A percentile compares a stretch with the other conserved stretches of the same genome.
Conservation (phyloP, 1,140 invertebrate species). For the Thaumetopoea pityocampa region DNA sequence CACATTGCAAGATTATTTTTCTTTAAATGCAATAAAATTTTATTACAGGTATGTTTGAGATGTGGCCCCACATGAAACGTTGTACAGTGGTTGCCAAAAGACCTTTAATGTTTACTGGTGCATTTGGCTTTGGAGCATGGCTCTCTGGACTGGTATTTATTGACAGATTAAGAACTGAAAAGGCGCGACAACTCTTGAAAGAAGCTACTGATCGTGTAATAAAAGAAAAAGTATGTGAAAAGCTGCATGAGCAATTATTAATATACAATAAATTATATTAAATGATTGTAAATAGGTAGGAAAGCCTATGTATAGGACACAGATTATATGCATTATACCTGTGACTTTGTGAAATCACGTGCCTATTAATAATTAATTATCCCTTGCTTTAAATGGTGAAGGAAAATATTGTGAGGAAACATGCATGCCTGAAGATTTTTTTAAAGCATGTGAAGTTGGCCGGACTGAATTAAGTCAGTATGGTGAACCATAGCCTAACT, state of each 20-base stretch:
- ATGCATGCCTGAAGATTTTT: no score
- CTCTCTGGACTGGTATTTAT: constrained; percentile 88
- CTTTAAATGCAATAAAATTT: not conserved
- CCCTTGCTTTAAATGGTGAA: no score
- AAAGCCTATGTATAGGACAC: no score
- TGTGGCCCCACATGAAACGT: constrained; percentile 86
- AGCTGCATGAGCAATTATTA: not conserved
- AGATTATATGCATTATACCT: no score
- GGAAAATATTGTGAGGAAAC: no score
- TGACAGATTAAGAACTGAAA: constrained; percentile 83
- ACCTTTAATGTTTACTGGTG: constrained; percentile 85
- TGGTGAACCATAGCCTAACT: no score
- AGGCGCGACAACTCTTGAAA: constrained; percentile 81
- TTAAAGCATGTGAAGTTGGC: no score
- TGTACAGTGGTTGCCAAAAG: constrained; percentile 86
- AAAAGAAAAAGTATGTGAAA: constrained; percentile 77
- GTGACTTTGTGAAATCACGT: no score
- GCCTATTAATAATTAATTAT: no score
- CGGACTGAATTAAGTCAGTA: no score
- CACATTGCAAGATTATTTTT: no score
- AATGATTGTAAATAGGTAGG: not conserved
- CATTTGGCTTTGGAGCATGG: constrained; percentile 87
- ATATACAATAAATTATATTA: not conserved
- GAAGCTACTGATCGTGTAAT: constrained; percentile 80
- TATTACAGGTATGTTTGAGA: constrained; percentile 77